A percentile compares a stretch with the other conserved stretches of the same genome.
These are phyloP conservation scores for Lasioglossum pauxillum DNA, from an alignment of 2,888 invertebrate genomes.

Conservation along the genomic window DNA sequence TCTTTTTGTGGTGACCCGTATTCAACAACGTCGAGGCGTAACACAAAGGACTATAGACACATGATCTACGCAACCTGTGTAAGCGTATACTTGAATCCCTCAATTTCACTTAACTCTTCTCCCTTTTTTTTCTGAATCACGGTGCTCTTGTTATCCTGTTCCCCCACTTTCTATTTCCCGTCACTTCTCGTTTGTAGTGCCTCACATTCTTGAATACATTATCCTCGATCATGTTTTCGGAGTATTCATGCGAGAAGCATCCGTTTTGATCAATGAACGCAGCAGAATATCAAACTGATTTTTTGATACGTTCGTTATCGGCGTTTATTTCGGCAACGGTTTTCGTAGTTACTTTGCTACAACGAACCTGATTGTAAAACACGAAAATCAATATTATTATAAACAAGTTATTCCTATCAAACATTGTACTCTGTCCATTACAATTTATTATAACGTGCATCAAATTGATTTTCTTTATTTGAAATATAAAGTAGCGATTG, in stretches of 20 bases:
- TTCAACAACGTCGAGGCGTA: slow-evolving; percentile 22
- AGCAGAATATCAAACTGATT: not conserved
- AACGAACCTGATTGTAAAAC: not conserved
- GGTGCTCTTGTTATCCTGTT: not conserved
- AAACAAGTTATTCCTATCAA: not conserved
- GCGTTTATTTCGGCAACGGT: not conserved
- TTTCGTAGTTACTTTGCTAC: not conserved
- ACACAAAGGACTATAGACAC: slow-evolving; percentile 45
- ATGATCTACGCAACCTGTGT: slow-evolving; percentile 17
- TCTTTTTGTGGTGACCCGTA: slow-evolving; percentile 28
- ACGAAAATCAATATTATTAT: not conserved
- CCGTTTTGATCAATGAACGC: not conserved
- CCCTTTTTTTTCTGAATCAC: slow-evolving; percentile 20
- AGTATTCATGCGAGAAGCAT: not conserved
- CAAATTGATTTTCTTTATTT: not conserved
- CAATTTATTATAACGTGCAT: not conserved
- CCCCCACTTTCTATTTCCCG: not conserved
- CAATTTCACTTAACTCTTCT: slow-evolving; percentile 34
- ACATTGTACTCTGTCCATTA: not conserved
- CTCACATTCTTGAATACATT: slow-evolving; percentile 25
- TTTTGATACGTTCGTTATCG: not conserved
- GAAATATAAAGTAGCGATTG: not conserved
- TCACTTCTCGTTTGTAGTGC: slow-evolving; percentile 21
- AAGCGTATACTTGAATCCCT: slow-evolving; percentile 39
- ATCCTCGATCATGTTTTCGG: not conserved